These are phyloP conservation scores for Aspidoscelis tigris DNA, from an alignment of 2,113 vertebrate species.

Conservation along the genomic window DNA sequence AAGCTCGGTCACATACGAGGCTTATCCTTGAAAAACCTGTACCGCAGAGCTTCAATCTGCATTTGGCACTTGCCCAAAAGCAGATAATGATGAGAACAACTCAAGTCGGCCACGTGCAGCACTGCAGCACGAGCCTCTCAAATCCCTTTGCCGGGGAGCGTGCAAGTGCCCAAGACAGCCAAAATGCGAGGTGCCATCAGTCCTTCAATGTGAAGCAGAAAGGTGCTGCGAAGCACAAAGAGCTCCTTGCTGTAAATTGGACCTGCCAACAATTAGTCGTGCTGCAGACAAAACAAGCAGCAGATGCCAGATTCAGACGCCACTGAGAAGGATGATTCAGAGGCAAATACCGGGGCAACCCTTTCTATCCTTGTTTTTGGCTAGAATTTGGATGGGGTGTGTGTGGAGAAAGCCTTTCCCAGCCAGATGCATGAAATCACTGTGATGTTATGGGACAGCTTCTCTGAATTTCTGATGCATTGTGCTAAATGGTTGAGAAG, in stretches of 20 bases:
- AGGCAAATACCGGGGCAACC: background rate
- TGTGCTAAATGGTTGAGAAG: background rate
- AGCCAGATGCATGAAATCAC: background rate
- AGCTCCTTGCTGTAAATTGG: background rate
- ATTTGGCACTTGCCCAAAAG: slow-evolving; percentile 23
- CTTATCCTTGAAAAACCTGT: slow-evolving; percentile 33
- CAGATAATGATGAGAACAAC: slow-evolving; percentile 18
- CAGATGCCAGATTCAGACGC: background rate
- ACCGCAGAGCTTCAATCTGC: slow-evolving; percentile 24
- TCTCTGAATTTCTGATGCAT: slow-evolving; percentile 2
- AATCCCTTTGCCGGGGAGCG: background rate
- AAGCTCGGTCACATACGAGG: slow-evolving; percentile 14
- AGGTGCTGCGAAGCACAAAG: background rate
- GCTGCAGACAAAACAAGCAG: background rate
- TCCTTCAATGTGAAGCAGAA: background rate
- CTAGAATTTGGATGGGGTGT: background rate
- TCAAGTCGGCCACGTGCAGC: background rate
- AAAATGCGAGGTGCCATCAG: background rate
- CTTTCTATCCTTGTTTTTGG: background rate
- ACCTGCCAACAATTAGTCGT: background rate
- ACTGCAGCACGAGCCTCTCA: background rate
- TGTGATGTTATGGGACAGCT: background rate
- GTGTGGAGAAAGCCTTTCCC: background rate
- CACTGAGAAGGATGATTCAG: slow-evolving; percentile 14
- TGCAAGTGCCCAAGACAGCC: background rate